Evolutionary conservation across 2,113 vertebrate genomes (phyloP).

Genomic region (Anhinga anhinga): DNA sequence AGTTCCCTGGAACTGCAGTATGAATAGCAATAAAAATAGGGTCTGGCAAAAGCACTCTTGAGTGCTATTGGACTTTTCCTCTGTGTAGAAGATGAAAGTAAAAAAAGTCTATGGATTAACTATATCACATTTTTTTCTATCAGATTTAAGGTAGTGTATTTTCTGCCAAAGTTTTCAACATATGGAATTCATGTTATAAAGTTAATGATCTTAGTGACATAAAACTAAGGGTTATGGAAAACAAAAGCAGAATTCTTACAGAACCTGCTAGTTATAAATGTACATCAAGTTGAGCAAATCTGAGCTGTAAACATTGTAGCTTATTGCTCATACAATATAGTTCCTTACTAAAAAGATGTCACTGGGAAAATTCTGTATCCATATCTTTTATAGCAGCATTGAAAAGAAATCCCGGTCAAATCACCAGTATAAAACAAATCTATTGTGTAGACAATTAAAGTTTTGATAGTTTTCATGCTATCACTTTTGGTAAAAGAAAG

Average conservation of each 20-base stretch:
- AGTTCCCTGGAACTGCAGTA: background rate
- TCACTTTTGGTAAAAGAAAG: background rate
- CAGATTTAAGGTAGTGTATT: background rate
- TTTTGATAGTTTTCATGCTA: background rate
- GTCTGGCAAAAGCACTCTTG: slow-evolving; percentile 3
- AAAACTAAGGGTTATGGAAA: background rate
- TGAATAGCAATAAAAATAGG: slow-evolving; percentile 27
- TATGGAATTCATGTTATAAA: slow-evolving; percentile 33
- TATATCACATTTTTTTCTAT: slow-evolving; percentile 10
- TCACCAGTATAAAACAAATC: background rate
- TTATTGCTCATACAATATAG: background rate
- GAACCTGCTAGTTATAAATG: background rate
- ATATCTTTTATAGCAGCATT: background rate
- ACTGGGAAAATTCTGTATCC: background rate
- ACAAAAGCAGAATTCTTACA: slow-evolving; percentile 19
- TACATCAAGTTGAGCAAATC: background rate
- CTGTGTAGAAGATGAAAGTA: background rate
- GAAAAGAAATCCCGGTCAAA: background rate
- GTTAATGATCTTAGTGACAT: background rate
- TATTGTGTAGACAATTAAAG: background rate
- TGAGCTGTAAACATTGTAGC: background rate
- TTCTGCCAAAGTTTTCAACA: slow-evolving; percentile 26
- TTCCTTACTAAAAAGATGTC: background rate
- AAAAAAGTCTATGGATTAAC: slow-evolving; percentile 7
- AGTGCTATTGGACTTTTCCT: background rate